phyloP scores from a whole-genome alignment of 2,797 vertebrate species.

The Moxostoma hubbsi region DNA sequence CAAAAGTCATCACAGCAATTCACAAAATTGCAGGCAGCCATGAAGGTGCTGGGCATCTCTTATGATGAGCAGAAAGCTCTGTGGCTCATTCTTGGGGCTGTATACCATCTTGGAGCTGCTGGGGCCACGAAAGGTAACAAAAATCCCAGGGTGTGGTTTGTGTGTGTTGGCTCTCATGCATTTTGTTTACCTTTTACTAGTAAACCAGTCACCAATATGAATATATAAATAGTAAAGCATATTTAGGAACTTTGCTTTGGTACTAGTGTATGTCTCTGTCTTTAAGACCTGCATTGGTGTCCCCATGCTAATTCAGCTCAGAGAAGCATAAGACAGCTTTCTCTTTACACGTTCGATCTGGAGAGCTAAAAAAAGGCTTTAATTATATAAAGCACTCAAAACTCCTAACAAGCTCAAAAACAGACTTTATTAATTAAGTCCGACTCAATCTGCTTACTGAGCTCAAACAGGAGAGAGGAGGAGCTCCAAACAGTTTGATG shows the following conservation, averaged over 20 bases:
- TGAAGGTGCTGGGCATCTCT: conserved; percentile 94
- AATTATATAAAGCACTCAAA: conserved; percentile 49
- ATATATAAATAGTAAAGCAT: not conserved
- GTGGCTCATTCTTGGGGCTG: conserved; percentile 92
- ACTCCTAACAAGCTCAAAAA: conserved; percentile 36
- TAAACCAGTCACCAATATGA: not conserved
- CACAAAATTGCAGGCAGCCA: conserved; percentile 92
- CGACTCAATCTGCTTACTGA: conserved; percentile 1
- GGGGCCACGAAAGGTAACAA: conserved; percentile 94
- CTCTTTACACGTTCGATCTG: conserved; percentile 11
- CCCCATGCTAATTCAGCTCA: not conserved
- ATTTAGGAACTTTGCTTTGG: conserved; percentile 26
- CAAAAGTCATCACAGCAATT: conserved; percentile 93
- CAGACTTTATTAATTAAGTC: conserved; percentile 43
- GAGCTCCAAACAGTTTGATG: conserved; percentile 36
- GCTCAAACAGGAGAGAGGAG: not conserved
- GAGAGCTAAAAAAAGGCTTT: conserved; percentile 25
- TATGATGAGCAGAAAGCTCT: conserved; percentile 91
- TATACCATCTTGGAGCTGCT: conserved; percentile 93
- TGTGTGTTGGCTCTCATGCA: not conserved
- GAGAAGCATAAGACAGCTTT: conserved; percentile 5
- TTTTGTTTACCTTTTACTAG: not conserved
- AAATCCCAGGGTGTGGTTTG: not conserved
- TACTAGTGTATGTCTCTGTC: not conserved
- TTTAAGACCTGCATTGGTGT: conserved; percentile 10